These are phyloP conservation scores for Wiebesia pumilae DNA, from an alignment of 1,140 invertebrate species.

Conservation along the genomic window DNA sequence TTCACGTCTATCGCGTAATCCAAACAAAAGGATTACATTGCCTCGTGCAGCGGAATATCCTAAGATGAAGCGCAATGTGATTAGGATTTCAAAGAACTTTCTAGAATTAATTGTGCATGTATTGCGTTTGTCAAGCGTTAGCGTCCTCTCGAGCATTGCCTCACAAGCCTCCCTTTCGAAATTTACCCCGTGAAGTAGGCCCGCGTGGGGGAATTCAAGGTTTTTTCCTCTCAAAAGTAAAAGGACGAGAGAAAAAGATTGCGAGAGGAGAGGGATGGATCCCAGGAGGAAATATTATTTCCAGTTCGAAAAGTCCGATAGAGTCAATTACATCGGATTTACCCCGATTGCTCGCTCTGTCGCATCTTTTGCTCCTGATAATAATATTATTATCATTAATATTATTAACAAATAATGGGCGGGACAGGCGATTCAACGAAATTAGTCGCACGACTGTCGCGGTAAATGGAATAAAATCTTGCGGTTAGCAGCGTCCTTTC, in stretches of 20 bases:
- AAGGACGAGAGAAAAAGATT: neutral
- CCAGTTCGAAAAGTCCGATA: neutral
- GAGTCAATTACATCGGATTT: neutral
- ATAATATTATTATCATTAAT: neutral
- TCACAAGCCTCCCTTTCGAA: neutral
- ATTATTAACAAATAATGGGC: too few species aligned
- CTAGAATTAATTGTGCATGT: neutral
- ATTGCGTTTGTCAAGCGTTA: neutral
- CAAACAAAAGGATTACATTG: neutral
- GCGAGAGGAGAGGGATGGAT: neutral
- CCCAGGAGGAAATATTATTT: conserved; percentile 11
- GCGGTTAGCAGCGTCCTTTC: too few species aligned
- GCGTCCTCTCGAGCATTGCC: neutral
- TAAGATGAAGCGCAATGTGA: neutral
- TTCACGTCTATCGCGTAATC: neutral
- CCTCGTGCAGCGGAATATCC: neutral
- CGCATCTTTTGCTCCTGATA: neutral
- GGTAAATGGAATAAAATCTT: too few species aligned
- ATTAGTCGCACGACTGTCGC: too few species aligned
- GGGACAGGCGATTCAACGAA: too few species aligned
- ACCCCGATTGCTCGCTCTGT: neutral
- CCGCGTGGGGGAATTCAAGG: neutral
- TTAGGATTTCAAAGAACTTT: conserved; percentile 9
- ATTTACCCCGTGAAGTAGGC: neutral
- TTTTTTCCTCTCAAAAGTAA: neutral